Percentiles rank a stretch among this genome's conserved stretches.
phyloP scores from a whole-genome alignment of 2,797 vertebrate genomes.

The Pseudochirops cupreus region DNA sequence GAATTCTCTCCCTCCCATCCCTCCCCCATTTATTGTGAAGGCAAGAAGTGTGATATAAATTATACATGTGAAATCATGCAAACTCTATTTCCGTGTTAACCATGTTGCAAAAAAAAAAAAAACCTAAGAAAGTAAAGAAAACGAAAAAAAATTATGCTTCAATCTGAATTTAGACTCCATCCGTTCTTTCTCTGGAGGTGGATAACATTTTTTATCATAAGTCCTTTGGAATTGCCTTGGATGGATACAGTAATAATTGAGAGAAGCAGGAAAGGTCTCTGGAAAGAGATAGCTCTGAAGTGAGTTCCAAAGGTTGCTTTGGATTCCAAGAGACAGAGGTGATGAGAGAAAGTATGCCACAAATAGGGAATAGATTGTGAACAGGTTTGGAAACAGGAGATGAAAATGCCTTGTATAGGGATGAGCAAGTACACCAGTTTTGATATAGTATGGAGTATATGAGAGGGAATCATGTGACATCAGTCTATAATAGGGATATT shows the following conservation, averaged over 20 bases:
- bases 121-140: not conserved
- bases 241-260: not conserved
- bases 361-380: not conserved
- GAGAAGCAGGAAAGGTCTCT: not conserved
- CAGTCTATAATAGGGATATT: not conserved
- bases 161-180: not conserved
- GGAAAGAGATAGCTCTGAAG: not conserved
- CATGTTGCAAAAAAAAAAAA: not conserved
- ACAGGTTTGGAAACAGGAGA: not conserved
- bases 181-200: not conserved
- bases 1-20: not conserved
- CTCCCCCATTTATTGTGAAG: not conserved
- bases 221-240: not conserved
- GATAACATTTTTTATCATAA: not conserved
- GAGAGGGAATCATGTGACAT: not conserved
- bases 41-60: not conserved
- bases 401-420: not conserved
- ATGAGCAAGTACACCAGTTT: not conserved
- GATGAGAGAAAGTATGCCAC: not conserved
- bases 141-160: not conserved
- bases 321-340: not conserved
- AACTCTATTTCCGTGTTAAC: not conserved
- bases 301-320: not conserved
- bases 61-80: not conserved
- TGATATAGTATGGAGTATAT: not conserved